Percentiles rank a stretch among this genome's conserved stretches.
phyloP scores from a whole-genome alignment of 2,797 vertebrate genomes.

The Liparis tanakae region DNA sequence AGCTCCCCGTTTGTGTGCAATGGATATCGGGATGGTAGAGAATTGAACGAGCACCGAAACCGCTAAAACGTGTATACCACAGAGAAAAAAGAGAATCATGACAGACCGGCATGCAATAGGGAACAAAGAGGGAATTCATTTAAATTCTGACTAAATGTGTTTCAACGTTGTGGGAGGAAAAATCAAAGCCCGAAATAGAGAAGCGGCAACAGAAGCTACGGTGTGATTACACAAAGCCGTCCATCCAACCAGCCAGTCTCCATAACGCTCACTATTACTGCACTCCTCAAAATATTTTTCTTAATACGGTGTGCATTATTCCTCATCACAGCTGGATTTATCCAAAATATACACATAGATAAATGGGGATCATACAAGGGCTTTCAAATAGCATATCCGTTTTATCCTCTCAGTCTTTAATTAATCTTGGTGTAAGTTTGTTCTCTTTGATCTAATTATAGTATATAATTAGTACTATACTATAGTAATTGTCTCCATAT shows the following conservation, averaged over 20 bases:
- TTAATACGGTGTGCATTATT: conserved; percentile 26
- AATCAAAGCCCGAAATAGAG: background rate
- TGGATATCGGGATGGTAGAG: background rate
- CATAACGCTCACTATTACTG: conserved; percentile 14
- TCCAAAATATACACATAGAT: too few species aligned
- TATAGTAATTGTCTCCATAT: conserved; percentile 11
- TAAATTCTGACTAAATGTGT: background rate
- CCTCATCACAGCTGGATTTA: too few species aligned
- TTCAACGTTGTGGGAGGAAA: background rate
- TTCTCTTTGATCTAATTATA: background rate
- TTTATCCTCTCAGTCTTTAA: background rate
- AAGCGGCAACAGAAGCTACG: background rate
- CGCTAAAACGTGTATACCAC: background rate
- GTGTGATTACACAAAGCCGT: conserved; percentile 6
- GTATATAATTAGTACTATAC: too few species aligned
- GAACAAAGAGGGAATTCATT: background rate
- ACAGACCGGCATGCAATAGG: background rate
- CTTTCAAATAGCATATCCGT: background rate
- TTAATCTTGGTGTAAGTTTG: background rate
- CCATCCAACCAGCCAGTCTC: background rate
- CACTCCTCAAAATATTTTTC: conserved; percentile 17
- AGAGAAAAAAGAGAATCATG: background rate
- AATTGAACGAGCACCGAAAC: background rate
- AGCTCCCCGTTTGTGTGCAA: background rate
- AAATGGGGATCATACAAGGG: too few species aligned